Evolutionary conservation across 1,140 invertebrate genomes (phyloP), one percentile per base, ranked within the genome.

Genomic region (Calliopsis andreniformis): DNA sequence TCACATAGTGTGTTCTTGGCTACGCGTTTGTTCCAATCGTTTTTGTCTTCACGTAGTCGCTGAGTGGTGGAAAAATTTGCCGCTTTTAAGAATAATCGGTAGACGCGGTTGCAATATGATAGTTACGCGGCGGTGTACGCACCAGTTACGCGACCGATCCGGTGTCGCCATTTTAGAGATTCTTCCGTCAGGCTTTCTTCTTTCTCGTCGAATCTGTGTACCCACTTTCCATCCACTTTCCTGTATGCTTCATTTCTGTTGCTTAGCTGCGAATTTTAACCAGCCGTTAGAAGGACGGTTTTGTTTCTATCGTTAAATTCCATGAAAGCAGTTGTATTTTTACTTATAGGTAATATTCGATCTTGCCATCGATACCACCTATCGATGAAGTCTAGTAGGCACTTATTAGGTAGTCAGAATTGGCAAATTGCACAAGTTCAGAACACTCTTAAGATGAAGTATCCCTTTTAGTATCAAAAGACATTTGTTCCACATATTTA

Each of bases 51-150:
- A 6, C 58, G 51, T 62, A 64, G 62, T 42, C 51, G 35, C 18
- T 39, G 64, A 47, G 2, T 73, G 42, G 35, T 39, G 58, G 59
- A 84, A 84, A 84, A 84, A 84, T 78, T 35, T 12, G 10, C 16
- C 30, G 42, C 55, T 72, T 84, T 81, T 84, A 84, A 84, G 78
- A 84, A 84, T 84, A 53, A 84, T 84, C 82, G 76, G 82, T 84
- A 70, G 82, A 51, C 73, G 83, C 82, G 83, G 83, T 84, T 84
- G 83, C 58, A 84, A 84, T 58, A 47, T 70, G 82, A 84, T 84
- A 84, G 67, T 84, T 61, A 43, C 49, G 61, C 49, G 45, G 80
- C 61, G 71, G 77, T 79, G 39, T 61, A 45, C 62, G 35, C 62
- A 42, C 47, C 32, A 47, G 63, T 66, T 77, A 59, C 63, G 61